Conservation (phyloP, 2,113 vertebrate genomes). For the Megaceryle maxima region DNA sequence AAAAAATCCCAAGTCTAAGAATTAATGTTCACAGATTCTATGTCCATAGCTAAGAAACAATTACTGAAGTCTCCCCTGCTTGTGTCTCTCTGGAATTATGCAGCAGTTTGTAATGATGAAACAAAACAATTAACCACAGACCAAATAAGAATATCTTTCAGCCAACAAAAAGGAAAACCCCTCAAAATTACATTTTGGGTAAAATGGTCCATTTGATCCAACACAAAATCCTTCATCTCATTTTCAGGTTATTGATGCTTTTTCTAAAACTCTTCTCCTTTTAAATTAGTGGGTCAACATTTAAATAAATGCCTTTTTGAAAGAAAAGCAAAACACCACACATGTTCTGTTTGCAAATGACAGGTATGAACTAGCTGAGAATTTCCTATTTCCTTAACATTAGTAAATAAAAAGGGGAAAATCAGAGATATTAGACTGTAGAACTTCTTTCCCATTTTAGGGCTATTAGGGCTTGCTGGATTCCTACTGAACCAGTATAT, state of each 20-base stretch:
- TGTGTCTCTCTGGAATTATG: not conserved
- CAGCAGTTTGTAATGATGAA: not conserved
- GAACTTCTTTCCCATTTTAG: not conserved
- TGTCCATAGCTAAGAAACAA: not conserved
- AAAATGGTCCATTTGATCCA: not conserved
- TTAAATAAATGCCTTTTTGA: not conserved
- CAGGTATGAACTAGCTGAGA: not conserved
- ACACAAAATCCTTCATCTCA: not conserved
- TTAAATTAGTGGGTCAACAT: not conserved
- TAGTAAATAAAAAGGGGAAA: not conserved
- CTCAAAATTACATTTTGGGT: not conserved
- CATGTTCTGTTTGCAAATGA: not conserved
- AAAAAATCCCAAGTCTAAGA: not conserved
- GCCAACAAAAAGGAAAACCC: not conserved
- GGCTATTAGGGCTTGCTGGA: not conserved
- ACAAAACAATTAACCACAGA: not conserved
- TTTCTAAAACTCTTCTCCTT: not conserved
- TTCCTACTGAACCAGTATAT: not conserved
- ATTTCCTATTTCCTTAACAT: not conserved
- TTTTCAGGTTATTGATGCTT: not conserved
- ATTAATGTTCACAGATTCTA: not conserved
- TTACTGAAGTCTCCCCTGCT: not conserved
- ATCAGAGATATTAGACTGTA: not conserved
- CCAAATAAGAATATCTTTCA: not conserved
- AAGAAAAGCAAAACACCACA: not conserved